Conservation (phyloP, 2,888 invertebrate genomes). For the Drepanosiphum platanoidis region DNA sequence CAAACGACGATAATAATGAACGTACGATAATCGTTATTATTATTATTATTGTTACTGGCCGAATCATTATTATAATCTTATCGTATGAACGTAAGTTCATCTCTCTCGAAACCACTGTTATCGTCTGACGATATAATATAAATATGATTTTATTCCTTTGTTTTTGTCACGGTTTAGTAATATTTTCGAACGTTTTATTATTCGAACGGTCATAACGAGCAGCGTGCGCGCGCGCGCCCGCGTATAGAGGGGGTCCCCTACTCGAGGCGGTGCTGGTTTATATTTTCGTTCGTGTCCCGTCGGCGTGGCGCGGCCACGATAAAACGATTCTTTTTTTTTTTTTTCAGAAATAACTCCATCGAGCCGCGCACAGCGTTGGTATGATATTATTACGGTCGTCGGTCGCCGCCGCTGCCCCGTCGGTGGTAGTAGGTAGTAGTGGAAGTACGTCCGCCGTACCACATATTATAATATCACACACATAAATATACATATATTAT, state of each 20-base stretch:
- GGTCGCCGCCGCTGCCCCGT: not conserved
- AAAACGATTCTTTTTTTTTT: slow-evolving; percentile 33
- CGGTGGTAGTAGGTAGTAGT: not conserved
- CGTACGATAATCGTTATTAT: too few species aligned
- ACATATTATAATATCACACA: too few species aligned
- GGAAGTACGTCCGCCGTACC: not conserved
- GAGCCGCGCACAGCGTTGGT: not conserved
- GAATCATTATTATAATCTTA: not conserved
- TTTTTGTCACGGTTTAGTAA: not conserved
- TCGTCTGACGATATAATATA: not conserved
- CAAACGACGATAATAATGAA: too few species aligned
- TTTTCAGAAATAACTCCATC: slow-evolving; percentile 23
- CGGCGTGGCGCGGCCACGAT: not conserved
- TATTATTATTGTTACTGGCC: not conserved
- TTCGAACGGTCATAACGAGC: not conserved
- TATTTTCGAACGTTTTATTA: slow-evolving; percentile 1
- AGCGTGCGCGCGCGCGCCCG: not conserved
- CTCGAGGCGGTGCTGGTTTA: slow-evolving; percentile 26
- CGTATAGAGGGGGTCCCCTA: not conserved
- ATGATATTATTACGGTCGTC: not conserved
- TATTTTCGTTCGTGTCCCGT: slow-evolving; percentile 35
- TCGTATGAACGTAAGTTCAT: not conserved
- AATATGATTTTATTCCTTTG: not conserved
- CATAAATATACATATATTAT: not conserved
- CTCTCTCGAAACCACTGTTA: not conserved